Conservation (phyloP, 2,888 invertebrate genomes). For the Drosophila colorata region DNA sequence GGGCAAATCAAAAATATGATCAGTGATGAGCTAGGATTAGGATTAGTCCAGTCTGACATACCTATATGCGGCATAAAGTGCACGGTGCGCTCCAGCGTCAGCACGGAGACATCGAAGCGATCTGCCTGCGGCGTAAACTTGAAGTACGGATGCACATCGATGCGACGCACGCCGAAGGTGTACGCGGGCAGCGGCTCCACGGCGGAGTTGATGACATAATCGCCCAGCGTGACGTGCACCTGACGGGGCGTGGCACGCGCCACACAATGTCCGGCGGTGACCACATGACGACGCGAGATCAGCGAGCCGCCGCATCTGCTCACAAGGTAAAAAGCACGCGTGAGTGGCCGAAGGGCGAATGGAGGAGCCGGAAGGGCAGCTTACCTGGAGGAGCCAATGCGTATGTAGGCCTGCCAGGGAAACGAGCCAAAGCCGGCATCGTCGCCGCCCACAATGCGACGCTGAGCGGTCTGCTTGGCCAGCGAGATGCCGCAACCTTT, state of each 20-base stretch:
- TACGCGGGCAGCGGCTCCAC: conserved; percentile 96
- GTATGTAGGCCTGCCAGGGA: conserved; percentile 98
- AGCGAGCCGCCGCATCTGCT: conserved; percentile 95
- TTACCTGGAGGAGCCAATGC: conserved; percentile 95
- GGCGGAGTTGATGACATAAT: conserved; percentile 97
- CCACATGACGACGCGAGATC: conserved; percentile 95
- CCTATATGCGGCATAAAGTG: conserved; percentile 95
- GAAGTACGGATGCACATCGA: conserved; percentile 95
- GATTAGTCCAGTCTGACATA: conserved; percentile 70
- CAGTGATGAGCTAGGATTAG: not conserved
- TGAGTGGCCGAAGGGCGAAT: not conserved
- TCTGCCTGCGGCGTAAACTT: conserved; percentile 97
- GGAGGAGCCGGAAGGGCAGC: not conserved
- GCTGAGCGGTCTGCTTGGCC: conserved; percentile 93
- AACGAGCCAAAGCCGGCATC: conserved; percentile 97
- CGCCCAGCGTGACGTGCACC: conserved; percentile 94
- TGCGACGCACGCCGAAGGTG: conserved; percentile 95
- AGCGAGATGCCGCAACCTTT: conserved; percentile 95
- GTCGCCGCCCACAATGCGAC: conserved; percentile 96
- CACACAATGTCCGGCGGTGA: conserved; percentile 97
- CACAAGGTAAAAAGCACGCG: conserved; percentile 45
- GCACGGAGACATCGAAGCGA: conserved; percentile 95
- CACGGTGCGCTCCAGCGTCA: conserved; percentile 94
- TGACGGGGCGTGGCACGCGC: conserved; percentile 95
- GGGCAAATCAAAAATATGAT: not conserved